Evolutionary conservation across 2,888 invertebrate species (phyloP).

Genomic region (Drosophila fungiperda): DNA sequence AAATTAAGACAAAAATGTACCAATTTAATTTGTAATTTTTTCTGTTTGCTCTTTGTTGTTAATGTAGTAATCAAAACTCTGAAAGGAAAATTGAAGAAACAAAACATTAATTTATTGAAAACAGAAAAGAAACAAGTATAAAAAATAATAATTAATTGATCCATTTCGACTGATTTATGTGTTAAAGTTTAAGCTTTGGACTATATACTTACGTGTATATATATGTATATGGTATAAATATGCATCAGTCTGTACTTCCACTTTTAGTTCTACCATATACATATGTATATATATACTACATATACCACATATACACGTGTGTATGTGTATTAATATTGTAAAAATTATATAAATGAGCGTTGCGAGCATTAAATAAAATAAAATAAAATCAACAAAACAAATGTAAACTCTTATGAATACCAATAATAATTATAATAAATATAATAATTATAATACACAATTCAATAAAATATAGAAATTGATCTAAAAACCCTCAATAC

Average conservation of each 20-base stretch:
- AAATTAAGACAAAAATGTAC: constrained; percentile 23
- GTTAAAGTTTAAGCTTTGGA: constrained; percentile 66
- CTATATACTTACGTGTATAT: constrained; percentile 37
- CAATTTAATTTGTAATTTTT: constrained; percentile 36
- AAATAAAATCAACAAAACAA: constrained; percentile 38
- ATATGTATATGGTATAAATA: constrained; percentile 7
- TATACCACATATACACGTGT: constrained; percentile 9
- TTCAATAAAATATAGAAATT: constrained; percentile 43
- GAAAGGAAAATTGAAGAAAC: constrained; percentile 3
- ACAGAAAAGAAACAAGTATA: constrained; percentile 26
- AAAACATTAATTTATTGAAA: constrained; percentile 48
- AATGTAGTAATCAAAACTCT: constrained; percentile 10
- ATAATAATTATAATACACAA: constrained; percentile 37
- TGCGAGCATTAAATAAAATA: constrained; percentile 43
- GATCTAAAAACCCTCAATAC: constrained; percentile 36
- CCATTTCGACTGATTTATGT: constrained; percentile 71
- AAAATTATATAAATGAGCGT: constrained; percentile 44
- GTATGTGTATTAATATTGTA: constrained; percentile 44
- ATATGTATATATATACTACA: constrained; percentile 19
- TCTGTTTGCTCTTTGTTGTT: constrained; percentile 10
- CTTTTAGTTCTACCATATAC: constrained; percentile 38
- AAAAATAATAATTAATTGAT: constrained; percentile 41
- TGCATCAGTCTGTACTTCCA: constrained; percentile 34
- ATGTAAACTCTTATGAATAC: constrained; percentile 65
- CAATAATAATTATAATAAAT: constrained; percentile 40